These are phyloP conservation scores for Samia ricini DNA, from an alignment of 1,140 invertebrate genomes.

Conservation along the genomic window DNA sequence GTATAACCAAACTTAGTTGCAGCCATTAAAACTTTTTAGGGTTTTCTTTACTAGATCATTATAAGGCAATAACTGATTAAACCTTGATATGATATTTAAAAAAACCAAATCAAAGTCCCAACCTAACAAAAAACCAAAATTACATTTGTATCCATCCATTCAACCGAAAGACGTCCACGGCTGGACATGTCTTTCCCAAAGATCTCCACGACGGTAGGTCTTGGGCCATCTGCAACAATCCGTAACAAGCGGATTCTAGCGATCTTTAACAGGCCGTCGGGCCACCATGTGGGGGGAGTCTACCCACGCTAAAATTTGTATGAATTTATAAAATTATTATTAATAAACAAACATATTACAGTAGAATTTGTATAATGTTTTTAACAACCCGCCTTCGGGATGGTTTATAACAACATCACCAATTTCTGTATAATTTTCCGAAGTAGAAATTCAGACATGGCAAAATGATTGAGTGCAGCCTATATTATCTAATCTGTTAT, in stretches of 20 bases:
- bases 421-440: conserved; percentile 1
- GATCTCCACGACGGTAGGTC: too few species aligned
- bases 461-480: conserved; percentile 51
- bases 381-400: too few species aligned
- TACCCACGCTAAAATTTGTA: too few species aligned
- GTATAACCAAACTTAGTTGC: conserved; percentile 12
- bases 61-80: conserved; percentile 5
- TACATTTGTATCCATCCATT: background rate
- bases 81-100: conserved; percentile 16
- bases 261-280: too few species aligned
- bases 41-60: conserved; percentile 16
- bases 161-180: too few species aligned
- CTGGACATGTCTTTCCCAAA: too few species aligned
- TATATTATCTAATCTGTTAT: conserved; percentile 68
- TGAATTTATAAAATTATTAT: too few species aligned
- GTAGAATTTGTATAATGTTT: too few species aligned
- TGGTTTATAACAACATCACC: background rate
- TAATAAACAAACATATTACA: too few species aligned
- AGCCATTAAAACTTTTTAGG: conserved; percentile 12
- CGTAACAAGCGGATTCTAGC: too few species aligned
- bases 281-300: too few species aligned
- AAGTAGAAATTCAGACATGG: background rate
- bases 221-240: too few species aligned
- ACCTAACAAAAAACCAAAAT: background rate
- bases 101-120: background rate